Evolutionary conservation across 2,113 vertebrate species (phyloP).

Genomic region (Gopherus flavomarginatus): DNA sequence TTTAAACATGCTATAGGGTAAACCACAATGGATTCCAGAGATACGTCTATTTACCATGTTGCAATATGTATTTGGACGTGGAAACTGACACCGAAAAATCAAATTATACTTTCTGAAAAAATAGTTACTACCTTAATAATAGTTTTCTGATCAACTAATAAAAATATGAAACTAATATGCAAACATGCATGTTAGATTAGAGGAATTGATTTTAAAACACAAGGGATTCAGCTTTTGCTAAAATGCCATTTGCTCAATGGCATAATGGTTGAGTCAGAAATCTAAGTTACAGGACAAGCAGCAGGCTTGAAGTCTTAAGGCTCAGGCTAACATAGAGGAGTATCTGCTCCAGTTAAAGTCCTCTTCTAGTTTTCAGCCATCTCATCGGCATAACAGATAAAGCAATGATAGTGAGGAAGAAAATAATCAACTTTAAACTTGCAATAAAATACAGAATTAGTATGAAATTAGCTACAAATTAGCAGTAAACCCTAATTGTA

Average conservation of each 20-base stretch:
- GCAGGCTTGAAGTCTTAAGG: not conserved
- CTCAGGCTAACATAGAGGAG: not conserved
- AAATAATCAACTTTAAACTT: slow-evolving; percentile 25
- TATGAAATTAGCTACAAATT: not conserved
- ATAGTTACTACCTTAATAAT: not conserved
- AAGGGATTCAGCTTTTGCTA: not conserved
- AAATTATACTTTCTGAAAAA: not conserved
- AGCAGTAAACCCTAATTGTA: not conserved
- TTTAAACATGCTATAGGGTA: not conserved
- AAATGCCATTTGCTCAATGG: not conserved
- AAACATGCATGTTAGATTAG: not conserved
- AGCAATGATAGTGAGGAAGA: slow-evolving; percentile 21
- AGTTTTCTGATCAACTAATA: not conserved
- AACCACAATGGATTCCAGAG: not conserved
- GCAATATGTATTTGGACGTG: not conserved
- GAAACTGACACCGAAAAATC: not conserved
- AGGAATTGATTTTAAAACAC: not conserved
- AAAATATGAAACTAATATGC: not conserved
- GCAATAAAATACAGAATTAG: slow-evolving; percentile 21
- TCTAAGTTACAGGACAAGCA: not conserved
- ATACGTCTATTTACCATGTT: not conserved
- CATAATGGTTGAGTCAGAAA: not conserved
- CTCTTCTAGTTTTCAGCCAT: fast-evolving
- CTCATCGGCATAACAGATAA: slow-evolving; percentile 3
- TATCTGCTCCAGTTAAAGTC: not conserved